Evolutionary conservation across 2,113 vertebrate species (phyloP), one percentile per base, ranked within the genome.

Genomic region (Salminus brasiliensis): DNA sequence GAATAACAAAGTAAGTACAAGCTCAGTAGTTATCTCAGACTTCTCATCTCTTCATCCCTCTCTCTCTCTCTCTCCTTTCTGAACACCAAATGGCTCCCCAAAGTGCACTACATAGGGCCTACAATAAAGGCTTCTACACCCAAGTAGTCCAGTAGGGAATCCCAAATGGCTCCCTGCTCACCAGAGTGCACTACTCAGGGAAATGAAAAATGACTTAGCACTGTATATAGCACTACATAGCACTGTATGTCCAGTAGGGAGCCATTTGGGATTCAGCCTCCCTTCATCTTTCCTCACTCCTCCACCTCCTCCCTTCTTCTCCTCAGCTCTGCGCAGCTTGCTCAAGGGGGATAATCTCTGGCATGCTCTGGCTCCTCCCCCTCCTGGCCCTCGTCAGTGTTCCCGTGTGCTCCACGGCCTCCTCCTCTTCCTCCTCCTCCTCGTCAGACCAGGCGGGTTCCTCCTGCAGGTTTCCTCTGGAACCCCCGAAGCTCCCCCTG

Each of bases 281-380:
- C 21, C 47, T 52, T 18, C 21, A 1, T 23, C 16, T 49, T 15
- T 49, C 0, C 29, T 11, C 15, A 67, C 34, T 27, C 1, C 55
- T 36, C 15, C 15, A 67, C 34, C 34, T 3, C 55, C 60, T 32
- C 5, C 41, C 52, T 71, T 52, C 41, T 43, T 13, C 23, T 23
- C 11, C 71, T 92, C 86, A 90, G 0, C 84, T 85, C 3, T 87
- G 86, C 12, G 90, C 84, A 6, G 89, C 87, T 82, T 92, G 89
- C 82, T 92, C 90, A 32, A 88, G 36, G 2, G 89, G 91, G 39
- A 82, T 87, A 53, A 94, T 94, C 16, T 94, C 92, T 30, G 93
- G 94, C 93, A 94, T 93, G 84, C 93, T 95, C 67, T 34, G 90
- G 83, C 94, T 95, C 76, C 93, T 87, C 34, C 89, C 91, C 80